These are phyloP conservation scores for Melanophora roralis DNA, from an alignment of 2,888 invertebrate genomes.

Conservation along the genomic window DNA sequence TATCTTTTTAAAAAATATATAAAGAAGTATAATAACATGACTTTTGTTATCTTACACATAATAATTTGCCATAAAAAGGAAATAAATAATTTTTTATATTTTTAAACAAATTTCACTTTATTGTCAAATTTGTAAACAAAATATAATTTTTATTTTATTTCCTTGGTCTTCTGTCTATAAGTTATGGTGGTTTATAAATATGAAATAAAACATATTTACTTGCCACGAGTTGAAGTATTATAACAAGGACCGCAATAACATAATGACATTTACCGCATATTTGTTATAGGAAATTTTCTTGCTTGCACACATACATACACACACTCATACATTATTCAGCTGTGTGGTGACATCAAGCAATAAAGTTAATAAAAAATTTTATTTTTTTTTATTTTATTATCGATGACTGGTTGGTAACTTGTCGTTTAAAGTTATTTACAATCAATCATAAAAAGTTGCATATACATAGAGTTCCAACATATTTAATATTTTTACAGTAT, in stretches of 20 bases:
- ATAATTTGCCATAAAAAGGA: conserved; percentile 15
- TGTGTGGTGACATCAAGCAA: neutral
- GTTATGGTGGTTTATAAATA: conserved; percentile 47
- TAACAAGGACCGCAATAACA: conserved; percentile 25
- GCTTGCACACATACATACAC: neutral
- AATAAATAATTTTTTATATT: neutral
- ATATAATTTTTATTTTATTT: neutral
- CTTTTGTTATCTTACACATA: neutral
- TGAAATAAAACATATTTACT: conserved; percentile 43
- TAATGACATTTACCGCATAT: conserved; percentile 40
- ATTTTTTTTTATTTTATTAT: conserved; percentile 41
- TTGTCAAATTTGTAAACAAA: conserved; percentile 24
- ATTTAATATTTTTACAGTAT: neutral
- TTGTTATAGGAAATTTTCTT: conserved; percentile 14
- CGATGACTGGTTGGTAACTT: conserved; percentile 56
- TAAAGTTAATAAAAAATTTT: neutral
- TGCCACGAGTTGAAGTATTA: conserved; percentile 13
- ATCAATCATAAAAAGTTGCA: conserved; percentile 57
- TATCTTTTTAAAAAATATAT: neutral
- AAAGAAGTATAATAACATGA: neutral
- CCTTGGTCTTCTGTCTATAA: conserved; percentile 18
- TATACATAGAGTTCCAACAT: too few relatives aligned
- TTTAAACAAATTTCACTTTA: neutral
- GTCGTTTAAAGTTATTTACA: conserved; percentile 60
- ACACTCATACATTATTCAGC: neutral